A percentile compares a stretch with the other conserved stretches of the same genome.
These are phyloP conservation scores for Triplophysa siluroides DNA, from an alignment of 2,113 vertebrate species.

Conservation along the genomic window DNA sequence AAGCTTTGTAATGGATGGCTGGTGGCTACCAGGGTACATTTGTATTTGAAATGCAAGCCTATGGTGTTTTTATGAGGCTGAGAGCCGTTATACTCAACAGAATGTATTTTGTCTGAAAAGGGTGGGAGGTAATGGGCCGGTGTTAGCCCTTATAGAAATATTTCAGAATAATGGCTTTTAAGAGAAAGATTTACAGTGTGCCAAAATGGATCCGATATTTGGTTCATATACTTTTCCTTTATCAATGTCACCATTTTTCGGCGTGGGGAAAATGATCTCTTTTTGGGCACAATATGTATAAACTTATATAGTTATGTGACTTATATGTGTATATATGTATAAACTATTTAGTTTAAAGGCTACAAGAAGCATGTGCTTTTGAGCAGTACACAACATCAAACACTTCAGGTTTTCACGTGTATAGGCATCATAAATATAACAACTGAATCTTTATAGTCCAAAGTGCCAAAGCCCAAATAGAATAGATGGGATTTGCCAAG, in stretches of 20 bases:
- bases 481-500: background rate
- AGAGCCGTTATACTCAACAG: constrained; percentile 20
- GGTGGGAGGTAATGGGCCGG: constrained; percentile 42
- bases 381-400: no score
- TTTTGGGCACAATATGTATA: background rate
- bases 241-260: constrained; percentile 31
- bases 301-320: no score
- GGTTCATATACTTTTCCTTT: constrained; percentile 27
- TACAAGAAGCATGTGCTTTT: background rate
- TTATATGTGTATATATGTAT: no score
- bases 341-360: no score
- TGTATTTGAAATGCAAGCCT: constrained; percentile 30
- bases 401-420: no score
- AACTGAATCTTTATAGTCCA: background rate
- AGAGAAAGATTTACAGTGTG: constrained; percentile 48
- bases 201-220: constrained; percentile 43
- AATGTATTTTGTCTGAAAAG: constrained; percentile 42
- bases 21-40: constrained; percentile 11
- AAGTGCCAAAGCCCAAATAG: background rate
- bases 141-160: constrained; percentile 48
- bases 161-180: constrained; percentile 53
- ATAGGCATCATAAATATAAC: background rate
- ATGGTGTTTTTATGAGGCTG: constrained; percentile 41
- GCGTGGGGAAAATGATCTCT: background rate
- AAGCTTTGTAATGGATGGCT: constrained; percentile 4